Conservation (phyloP, 2,113 vertebrate genomes). For the Laticauda laticaudata region DNA sequence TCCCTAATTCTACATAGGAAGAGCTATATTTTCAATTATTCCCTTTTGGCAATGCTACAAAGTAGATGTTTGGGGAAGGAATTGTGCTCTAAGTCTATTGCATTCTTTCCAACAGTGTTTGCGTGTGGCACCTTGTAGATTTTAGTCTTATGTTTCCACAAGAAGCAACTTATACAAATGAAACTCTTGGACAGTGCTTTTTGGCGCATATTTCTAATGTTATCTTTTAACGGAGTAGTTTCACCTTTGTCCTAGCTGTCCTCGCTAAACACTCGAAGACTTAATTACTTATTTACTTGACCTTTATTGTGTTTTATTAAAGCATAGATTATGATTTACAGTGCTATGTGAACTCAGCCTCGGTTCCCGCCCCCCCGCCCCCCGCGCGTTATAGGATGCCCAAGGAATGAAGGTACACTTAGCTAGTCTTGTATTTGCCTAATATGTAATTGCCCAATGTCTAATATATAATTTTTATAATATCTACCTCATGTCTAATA, state of each 20-base stretch:
- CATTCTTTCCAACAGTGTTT: background rate
- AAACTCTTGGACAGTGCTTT: background rate
- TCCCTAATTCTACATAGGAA: background rate
- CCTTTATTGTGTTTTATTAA: background rate
- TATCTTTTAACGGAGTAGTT: background rate
- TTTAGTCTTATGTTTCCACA: background rate
- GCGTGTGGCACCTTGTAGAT: background rate
- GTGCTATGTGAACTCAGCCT: background rate
- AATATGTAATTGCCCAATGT: background rate
- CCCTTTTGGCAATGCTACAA: background rate
- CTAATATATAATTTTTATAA: background rate
- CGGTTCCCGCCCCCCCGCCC: fast-evolving
- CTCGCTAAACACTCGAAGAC: background rate
- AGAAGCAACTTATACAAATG: background rate
- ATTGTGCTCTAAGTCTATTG: background rate
- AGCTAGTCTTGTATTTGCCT: background rate
- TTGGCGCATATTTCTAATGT: background rate
- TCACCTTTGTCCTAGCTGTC: background rate
- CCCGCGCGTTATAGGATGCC: background rate
- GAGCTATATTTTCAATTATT: background rate
- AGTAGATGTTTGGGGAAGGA: background rate
- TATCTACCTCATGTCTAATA: background rate
- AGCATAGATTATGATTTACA: background rate
- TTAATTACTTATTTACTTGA: background rate
- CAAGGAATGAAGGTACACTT: background rate